Evolutionary conservation across 2,888 invertebrate species (phyloP).

Genomic region (Agonum fuliginosum): DNA sequence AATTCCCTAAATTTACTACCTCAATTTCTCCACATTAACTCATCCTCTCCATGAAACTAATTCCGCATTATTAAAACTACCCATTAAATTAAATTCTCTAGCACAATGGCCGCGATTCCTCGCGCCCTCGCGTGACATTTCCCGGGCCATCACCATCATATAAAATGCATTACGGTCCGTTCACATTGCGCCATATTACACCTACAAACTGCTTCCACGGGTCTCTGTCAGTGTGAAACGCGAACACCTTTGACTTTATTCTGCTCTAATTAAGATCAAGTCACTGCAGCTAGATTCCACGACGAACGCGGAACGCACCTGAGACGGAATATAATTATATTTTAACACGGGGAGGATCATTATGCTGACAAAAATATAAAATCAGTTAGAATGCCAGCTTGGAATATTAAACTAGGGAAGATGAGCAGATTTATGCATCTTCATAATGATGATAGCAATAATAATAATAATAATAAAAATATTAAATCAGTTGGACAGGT

Average conservation of each 20-base stretch:
- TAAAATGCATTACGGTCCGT: constrained; percentile 33
- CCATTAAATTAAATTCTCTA: constrained; percentile 3
- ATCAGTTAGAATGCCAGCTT: too few species aligned
- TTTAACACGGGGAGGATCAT: background rate
- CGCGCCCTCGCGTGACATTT: constrained; percentile 1
- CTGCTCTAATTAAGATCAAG: constrained; percentile 40
- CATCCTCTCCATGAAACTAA: too few species aligned
- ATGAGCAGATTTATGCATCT: too few species aligned
- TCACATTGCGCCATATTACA: background rate
- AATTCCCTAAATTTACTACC: too few species aligned
- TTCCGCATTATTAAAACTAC: constrained; percentile 2
- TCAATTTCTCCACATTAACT: too few species aligned
- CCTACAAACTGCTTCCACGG: constrained; percentile 3
- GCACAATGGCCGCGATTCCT: background rate
- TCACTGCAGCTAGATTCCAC: constrained; percentile 11
- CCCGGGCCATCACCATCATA: constrained; percentile 5
- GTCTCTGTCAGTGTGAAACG: background rate
- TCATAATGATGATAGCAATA: constrained; percentile 10
- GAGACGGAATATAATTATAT: constrained; percentile 20
- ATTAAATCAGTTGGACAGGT: too few species aligned
- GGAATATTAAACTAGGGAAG: too few species aligned
- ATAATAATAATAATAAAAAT: too few species aligned
- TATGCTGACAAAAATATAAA: background rate
- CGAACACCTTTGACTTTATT: constrained; percentile 36
- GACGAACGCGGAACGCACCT: background rate